Percentiles rank a stretch among this genome's conserved stretches.
Conservation (phyloP, 2,797 vertebrate species). For the Dendrocincla fuliginosa region DNA sequence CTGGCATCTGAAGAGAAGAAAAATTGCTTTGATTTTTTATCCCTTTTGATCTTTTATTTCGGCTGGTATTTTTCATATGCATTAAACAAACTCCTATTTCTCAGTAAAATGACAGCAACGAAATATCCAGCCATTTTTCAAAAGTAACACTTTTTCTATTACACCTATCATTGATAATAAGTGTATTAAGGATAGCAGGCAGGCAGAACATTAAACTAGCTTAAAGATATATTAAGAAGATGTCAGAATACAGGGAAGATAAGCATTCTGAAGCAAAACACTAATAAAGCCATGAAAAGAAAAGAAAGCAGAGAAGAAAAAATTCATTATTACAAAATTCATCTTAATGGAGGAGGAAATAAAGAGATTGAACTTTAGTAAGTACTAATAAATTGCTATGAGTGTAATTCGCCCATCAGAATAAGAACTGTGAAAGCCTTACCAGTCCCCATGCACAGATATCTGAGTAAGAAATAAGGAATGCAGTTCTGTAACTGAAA, state of each 20-base stretch:
- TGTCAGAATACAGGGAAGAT: conserved; percentile 30
- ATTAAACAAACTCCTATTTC: conserved; percentile 21
- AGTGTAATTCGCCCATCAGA: background rate
- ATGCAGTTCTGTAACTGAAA: background rate
- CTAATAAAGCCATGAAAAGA: conserved; percentile 24
- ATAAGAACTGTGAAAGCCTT: background rate
- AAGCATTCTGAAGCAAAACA: conserved; percentile 1
- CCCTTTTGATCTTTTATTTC: conserved; percentile 45
- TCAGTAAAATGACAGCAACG: conserved; percentile 5
- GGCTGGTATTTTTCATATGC: conserved; percentile 22
- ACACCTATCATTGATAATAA: conserved; percentile 49
- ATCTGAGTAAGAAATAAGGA: background rate
- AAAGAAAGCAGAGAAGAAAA: background rate
- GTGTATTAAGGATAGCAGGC: background rate
- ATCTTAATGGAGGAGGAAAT: conserved; percentile 7
- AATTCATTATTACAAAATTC: background rate
- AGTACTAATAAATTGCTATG: background rate
- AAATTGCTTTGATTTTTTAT: conserved; percentile 45
- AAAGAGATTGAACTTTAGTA: conserved; percentile 19
- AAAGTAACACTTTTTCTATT: conserved; percentile 46
- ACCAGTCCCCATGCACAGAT: background rate
- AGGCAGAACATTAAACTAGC: conserved; percentile 3
- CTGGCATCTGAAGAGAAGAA: conserved; percentile 5
- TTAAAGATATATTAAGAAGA: conserved; percentile 45
- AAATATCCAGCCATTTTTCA: conserved; percentile 57